Evolutionary conservation across 2,888 invertebrate species (phyloP), one percentile per base, ranked within the genome.

Genomic region (Dimorphilus gyrociliatus): DNA sequence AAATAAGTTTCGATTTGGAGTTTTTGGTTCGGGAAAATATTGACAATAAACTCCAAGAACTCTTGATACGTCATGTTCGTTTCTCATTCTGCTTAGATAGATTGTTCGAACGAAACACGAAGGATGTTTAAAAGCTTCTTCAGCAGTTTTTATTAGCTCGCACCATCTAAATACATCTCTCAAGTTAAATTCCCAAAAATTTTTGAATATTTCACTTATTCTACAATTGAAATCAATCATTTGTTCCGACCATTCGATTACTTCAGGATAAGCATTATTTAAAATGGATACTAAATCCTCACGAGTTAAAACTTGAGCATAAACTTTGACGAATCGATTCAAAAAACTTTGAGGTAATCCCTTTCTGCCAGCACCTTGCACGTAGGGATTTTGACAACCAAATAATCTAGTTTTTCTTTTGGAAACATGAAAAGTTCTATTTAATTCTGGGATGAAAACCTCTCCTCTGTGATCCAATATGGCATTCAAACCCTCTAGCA

Each of bases 401-500:
- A 99, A 99, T 29, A 99, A 71, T 44, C 80, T 74, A 0, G 90
- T 90, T 44, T 73, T 70, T 37, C 64, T 51, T 70, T 75, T 51
- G 32, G 61, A 48, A 0, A 92, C 73, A 37, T 71, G 68, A 55
- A 94, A 94, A 0, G 77, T 78, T 60, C 73, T 75, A 27, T 79
- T 81, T 8, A 99, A 66, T 65, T 99, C 97, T 0, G 97, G 88
- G 34, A 99, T 79, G 55, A 73, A 97, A 15, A 99, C 75, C 65
- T 90, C 85, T 1, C 85, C 85, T 48, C 97, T 72, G 58, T 99
- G 97, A 69, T 99, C 97, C 33, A 99, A 71, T 51, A 94, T 92
- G 0, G 97, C 94, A 58, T 99, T 99, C 3, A 99, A 70, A 17
- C 94, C 97, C 69, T 99, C 99, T 10, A 99, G 67, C 1, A 99